These are phyloP conservation scores for roundworm (Caenorhabditis elegans) DNA, from an alignment of 1,140 invertebrate species.

Conservation along the genomic window DNA sequence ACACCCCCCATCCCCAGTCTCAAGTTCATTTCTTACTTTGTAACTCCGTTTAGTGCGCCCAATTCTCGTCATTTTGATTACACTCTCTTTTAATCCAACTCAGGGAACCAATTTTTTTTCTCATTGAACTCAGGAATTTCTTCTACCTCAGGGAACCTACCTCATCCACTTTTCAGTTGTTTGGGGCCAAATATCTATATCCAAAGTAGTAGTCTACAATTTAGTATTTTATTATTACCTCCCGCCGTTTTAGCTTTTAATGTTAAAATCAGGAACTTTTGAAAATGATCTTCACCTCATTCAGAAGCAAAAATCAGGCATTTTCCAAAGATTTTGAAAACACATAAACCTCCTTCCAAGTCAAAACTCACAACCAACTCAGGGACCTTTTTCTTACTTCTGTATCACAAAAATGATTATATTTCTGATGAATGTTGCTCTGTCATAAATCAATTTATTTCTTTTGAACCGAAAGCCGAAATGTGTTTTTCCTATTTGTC, in stretches of 20 bases:
- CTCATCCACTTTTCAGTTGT: constrained; percentile 14
- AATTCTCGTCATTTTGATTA: constrained; percentile 20
- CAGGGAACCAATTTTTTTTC: not conserved
- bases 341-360: not conserved
- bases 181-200: constrained; percentile 13
- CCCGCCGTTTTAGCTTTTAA: not conserved
- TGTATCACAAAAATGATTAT: constrained; percentile 26
- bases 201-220: not conserved
- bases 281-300: not conserved
- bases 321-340: not conserved
- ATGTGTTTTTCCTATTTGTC: constrained; percentile 17
- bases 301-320: not conserved
- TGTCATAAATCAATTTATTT: constrained; percentile 5
- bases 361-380: constrained; percentile 21
- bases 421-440: constrained; percentile 32
- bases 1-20: not conserved
- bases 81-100: not conserved
- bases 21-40: not conserved
- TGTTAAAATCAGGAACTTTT: not conserved
- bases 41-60: not conserved
- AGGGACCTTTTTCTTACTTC: constrained; percentile 8
- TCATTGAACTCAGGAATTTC: constrained; percentile 22
- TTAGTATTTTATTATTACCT: constrained; percentile 12
- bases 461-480: constrained; percentile 22
- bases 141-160: constrained; percentile 29